Percentiles rank a stretch among this genome's conserved stretches.
Evolutionary conservation across 64 coral and sea anemone species (phyloP).

Genomic region (Montipora efflorescens): DNA sequence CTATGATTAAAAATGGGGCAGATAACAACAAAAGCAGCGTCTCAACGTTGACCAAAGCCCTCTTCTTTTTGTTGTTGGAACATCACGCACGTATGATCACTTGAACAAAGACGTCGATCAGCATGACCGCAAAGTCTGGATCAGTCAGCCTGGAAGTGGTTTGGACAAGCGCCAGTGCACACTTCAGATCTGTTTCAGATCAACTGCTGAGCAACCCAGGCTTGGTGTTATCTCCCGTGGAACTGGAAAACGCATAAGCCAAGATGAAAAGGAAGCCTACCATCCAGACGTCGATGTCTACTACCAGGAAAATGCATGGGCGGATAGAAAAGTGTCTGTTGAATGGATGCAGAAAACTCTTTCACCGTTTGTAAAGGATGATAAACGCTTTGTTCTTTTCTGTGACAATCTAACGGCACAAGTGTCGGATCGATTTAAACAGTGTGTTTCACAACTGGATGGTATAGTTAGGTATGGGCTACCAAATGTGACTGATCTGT

Average conservation of each 20-base stretch:
- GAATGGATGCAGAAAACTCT: slow-evolving; percentile 66
- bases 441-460: slow-evolving; percentile 24
- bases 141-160: slow-evolving; percentile 27
- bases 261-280: slow-evolving; percentile 61
- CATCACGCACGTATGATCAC: slow-evolving; percentile 33
- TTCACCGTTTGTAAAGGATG: slow-evolving; percentile 27
- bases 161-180: slow-evolving; percentile 49
- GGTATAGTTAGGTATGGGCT: slow-evolving; percentile 59
- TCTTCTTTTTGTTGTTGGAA: slow-evolving; percentile 41
- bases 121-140: slow-evolving; percentile 54
- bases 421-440: slow-evolving; percentile 53
- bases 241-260: slow-evolving; percentile 59
- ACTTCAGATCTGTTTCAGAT: slow-evolving; percentile 52
- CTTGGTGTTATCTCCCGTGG: slow-evolving; percentile 52
- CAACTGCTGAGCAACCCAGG: slow-evolving; percentile 44
- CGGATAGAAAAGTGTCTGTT: slow-evolving; percentile 52
- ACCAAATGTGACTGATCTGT: slow-evolving; percentile 29
- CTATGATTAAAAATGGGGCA: slow-evolving; percentile 24
- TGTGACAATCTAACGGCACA: slow-evolving; percentile 56
- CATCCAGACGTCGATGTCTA: slow-evolving; percentile 55
- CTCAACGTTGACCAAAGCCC: slow-evolving; percentile 31
- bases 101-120: slow-evolving; percentile 35
- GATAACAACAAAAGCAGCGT: neutral
- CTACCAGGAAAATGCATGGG: slow-evolving; percentile 63
- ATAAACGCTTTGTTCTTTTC: slow-evolving; percentile 30